A percentile compares a stretch with the other conserved stretches of the same genome.
Conservation (phyloP, 1,140 invertebrate genomes). For the Cotesia typhae region DNA sequence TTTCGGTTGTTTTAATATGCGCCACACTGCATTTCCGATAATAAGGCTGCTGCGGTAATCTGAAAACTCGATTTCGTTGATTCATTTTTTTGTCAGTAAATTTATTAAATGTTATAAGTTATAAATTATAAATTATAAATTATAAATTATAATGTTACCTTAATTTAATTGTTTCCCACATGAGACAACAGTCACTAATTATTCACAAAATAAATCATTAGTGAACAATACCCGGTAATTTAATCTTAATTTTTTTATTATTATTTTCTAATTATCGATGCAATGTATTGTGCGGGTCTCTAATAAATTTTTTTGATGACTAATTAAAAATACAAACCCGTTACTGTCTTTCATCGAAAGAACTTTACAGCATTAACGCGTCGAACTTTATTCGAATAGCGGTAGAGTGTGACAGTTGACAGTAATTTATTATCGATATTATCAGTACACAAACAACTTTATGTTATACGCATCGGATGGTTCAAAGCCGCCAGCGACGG, state of each 20-base stretch:
- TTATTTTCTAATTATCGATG: no score
- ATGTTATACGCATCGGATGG: constrained; percentile 3
- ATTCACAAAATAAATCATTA: constrained; percentile 4
- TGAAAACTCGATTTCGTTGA: no score
- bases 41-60: no score
- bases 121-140: no score
- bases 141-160: no score
- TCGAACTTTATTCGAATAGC: neutral
- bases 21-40: no score
- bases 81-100: neutral
- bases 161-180: no score
- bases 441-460: neutral
- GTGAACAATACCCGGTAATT: neutral
- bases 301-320: neutral
- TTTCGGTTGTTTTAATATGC: no score
- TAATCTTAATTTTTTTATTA: neutral
- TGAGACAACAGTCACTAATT: neutral
- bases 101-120: neutral
- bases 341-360: neutral
- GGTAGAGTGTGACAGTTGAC: constrained; percentile 3
- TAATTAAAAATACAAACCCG: no score
- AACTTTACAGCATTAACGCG: neutral
- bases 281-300: no score
- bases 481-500: neutral
- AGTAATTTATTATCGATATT: constrained; percentile 19